Conservation (phyloP, 2,797 vertebrate genomes). For the Ctenopoma kingsleyae region DNA sequence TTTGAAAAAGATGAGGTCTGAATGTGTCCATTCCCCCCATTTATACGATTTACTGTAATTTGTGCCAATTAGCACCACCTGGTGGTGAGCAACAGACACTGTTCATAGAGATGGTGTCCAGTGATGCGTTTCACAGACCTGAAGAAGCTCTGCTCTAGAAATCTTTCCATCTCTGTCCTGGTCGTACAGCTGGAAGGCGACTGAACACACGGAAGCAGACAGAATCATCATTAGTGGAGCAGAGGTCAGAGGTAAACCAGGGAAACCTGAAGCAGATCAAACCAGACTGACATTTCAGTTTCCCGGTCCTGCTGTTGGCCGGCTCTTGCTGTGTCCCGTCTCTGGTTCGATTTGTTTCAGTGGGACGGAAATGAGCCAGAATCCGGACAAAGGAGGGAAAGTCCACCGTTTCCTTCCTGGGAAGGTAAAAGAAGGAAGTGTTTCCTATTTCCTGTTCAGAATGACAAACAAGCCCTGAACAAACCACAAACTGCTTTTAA, state of each 20-base stretch:
- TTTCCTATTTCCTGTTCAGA: too few species aligned
- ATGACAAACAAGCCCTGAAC: background rate
- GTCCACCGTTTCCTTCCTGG: constrained; percentile 80
- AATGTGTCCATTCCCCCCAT: too few species aligned
- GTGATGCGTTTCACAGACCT: constrained; percentile 71
- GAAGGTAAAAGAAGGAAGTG: background rate
- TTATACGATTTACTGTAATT: too few species aligned
- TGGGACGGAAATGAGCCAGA: constrained; percentile 87
- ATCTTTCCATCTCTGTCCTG: constrained; percentile 88
- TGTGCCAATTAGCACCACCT: too few species aligned
- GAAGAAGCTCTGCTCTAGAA: constrained; percentile 84
- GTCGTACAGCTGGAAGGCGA: constrained; percentile 88
- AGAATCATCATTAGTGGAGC: background rate
- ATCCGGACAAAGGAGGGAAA: constrained; percentile 84
- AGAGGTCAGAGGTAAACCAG: background rate
- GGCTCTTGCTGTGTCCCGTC: constrained; percentile 68
- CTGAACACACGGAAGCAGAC: constrained; percentile 59
- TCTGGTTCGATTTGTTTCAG: constrained; percentile 51
- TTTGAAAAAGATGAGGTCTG: too few species aligned
- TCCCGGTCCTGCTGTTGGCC: constrained; percentile 83
- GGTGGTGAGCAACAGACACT: too few species aligned
- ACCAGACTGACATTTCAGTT: constrained; percentile 83
- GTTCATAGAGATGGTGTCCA: too few species aligned
- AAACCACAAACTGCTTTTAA: background rate
- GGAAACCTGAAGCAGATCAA: background rate